Percentiles rank a stretch among this genome's conserved stretches.
Evolutionary conservation across 2,113 vertebrate genomes (phyloP).

Genomic region (Tetrax tetrax): DNA sequence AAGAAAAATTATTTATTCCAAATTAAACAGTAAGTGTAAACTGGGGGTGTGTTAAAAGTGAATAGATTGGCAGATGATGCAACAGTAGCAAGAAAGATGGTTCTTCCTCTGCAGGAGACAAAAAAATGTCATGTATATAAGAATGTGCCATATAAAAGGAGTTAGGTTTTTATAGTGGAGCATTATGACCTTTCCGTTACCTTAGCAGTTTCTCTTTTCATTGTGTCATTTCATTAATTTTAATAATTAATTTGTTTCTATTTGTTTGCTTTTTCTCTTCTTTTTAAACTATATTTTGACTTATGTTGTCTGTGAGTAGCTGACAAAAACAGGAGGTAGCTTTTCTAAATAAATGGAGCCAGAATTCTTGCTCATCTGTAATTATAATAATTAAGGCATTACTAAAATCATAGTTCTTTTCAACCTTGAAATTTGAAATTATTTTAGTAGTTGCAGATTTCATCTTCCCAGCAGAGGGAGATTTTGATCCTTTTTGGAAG

Average conservation of each 20-base stretch:
- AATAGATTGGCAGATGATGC: background rate
- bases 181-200: background rate
- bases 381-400: background rate
- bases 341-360: background rate
- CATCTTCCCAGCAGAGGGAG: slow-evolving; percentile 47
- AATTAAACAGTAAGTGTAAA: background rate
- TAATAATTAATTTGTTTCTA: background rate
- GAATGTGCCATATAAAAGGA: background rate
- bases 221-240: background rate
- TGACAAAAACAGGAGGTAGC: background rate
- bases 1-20: background rate
- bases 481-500: slow-evolving; percentile 25
- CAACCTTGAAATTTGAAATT: background rate
- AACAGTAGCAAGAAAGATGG: background rate
- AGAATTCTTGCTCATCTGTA: background rate
- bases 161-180: background rate
- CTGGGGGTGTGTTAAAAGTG: background rate
- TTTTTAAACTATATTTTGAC: background rate
- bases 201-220: background rate
- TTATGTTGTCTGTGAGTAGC: background rate
- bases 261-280: background rate
- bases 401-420: background rate
- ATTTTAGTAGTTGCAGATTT: background rate
- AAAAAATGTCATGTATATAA: background rate
- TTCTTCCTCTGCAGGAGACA: background rate